phyloP scores from a whole-genome alignment of 2,113 vertebrate species.

The Tyto alba region DNA sequence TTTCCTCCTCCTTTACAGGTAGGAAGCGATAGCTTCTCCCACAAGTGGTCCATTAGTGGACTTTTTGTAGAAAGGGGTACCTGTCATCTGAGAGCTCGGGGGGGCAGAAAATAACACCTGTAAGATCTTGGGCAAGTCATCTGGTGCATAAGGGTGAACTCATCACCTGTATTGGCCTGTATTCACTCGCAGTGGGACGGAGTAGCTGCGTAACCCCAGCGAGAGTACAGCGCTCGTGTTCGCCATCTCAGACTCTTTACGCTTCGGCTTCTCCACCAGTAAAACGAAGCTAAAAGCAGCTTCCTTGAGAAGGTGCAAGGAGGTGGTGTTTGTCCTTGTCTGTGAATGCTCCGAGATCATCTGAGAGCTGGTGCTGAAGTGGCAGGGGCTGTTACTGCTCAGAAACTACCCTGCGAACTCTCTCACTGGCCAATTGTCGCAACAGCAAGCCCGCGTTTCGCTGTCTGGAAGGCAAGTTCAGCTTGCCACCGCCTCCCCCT shows the following conservation, averaged over 20 bases:
- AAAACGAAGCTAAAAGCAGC: background rate
- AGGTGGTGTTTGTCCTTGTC: background rate
- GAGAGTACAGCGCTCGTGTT: rapidly evolving
- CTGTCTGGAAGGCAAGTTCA: background rate
- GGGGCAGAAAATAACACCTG: background rate
- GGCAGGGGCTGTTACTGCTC: background rate
- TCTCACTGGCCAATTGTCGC: background rate
- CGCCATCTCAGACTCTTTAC: background rate
- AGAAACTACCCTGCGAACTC: background rate
- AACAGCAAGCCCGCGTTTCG: background rate
- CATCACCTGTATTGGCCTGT: background rate
- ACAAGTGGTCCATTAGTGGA: background rate
- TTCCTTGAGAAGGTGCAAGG: background rate
- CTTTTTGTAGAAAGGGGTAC: background rate
- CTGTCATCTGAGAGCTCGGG: background rate
- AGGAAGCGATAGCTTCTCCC: background rate
- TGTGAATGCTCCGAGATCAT: background rate
- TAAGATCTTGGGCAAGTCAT: background rate
- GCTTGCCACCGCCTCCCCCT: background rate
- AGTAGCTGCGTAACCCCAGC: background rate
- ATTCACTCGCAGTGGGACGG: background rate
- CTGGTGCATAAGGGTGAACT: background rate
- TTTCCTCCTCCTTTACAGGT: background rate
- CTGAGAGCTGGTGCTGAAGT: background rate
- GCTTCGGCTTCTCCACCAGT: background rate